These are phyloP conservation scores for Anarhynchus alexandrinus DNA, from an alignment of 2,113 vertebrate species.

Conservation along the genomic window DNA sequence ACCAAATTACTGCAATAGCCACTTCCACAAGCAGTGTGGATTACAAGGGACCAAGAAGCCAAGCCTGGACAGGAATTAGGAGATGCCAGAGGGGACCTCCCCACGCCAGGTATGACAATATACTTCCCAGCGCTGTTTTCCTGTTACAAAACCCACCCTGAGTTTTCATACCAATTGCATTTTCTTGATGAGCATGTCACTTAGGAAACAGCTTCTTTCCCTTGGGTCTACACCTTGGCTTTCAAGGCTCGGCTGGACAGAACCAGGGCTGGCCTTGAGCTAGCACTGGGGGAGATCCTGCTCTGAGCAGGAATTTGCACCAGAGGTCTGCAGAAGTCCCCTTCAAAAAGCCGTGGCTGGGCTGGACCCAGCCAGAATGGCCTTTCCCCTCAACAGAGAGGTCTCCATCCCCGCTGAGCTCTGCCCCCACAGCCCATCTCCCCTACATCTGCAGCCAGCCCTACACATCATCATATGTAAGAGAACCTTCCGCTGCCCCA, in stretches of 20 bases:
- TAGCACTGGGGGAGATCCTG: not conserved
- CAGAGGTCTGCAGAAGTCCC: not conserved
- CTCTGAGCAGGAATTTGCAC: not conserved
- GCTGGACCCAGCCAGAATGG: not conserved
- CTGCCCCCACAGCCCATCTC: not conserved
- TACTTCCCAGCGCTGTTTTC: not conserved
- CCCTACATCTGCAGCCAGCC: not conserved
- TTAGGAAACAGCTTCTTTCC: not conserved
- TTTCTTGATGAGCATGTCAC: not conserved
- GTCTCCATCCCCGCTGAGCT: not conserved
- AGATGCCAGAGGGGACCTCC: not conserved
- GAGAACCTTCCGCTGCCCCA: not conserved
- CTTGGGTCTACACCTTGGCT: not conserved
- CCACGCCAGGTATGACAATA: not conserved
- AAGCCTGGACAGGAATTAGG: not conserved
- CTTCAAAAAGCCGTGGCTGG: not conserved
- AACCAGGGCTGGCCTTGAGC: not conserved
- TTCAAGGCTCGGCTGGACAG: not conserved
- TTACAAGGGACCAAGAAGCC: not conserved
- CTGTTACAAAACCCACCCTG: not conserved
- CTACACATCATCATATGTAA: not conserved
- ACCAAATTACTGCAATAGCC: not conserved
- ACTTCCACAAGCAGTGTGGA: not conserved
- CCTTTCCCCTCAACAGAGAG: not conserved
- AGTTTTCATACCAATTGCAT: not conserved